Percentiles rank a stretch among this genome's conserved stretches.
Conservation (phyloP, 2,797 vertebrate species). For the Pseudochromis fuscus region DNA sequence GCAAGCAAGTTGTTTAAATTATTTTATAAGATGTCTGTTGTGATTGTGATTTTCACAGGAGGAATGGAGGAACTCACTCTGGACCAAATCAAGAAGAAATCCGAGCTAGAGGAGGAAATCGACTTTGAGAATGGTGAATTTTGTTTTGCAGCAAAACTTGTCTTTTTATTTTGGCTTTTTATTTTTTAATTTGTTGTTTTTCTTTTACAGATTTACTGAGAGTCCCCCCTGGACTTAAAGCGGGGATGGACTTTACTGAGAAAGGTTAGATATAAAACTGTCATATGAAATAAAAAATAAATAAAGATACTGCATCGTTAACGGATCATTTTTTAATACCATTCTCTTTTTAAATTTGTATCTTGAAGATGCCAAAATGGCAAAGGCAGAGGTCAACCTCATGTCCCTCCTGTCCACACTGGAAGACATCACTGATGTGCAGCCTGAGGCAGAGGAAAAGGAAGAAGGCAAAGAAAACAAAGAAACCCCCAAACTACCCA, state of each 20-base stretch:
- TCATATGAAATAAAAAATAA: not conserved
- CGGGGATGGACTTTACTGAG: constrained; percentile 89
- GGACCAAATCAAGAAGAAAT: constrained; percentile 87
- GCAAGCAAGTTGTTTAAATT: not conserved
- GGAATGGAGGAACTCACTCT: constrained; percentile 93
- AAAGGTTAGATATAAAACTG: constrained; percentile 80
- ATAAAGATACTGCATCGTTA: not conserved
- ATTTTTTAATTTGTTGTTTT: constrained; percentile 6
- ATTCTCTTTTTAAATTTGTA: constrained; percentile 2
- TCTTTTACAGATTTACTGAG: constrained; percentile 86
- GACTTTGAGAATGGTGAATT: constrained; percentile 90
- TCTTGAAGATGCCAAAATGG: constrained; percentile 74
- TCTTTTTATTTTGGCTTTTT: constrained; percentile 1
- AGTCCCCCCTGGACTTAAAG: constrained; percentile 89
- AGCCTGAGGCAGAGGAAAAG: constrained; percentile 71
- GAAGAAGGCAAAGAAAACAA: constrained; percentile 52
- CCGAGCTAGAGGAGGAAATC: constrained; percentile 88
- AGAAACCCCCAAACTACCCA: constrained; percentile 73
- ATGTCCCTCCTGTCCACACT: constrained; percentile 82
- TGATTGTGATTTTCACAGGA: constrained; percentile 74
- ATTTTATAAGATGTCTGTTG: not conserved
- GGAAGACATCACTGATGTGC: constrained; percentile 78
- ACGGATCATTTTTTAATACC: not conserved
- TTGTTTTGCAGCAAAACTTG: not conserved
- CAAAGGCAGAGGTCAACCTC: constrained; percentile 82